Conservation (phyloP, 2,888 invertebrate species). For the Drosophila lacicola region DNA sequence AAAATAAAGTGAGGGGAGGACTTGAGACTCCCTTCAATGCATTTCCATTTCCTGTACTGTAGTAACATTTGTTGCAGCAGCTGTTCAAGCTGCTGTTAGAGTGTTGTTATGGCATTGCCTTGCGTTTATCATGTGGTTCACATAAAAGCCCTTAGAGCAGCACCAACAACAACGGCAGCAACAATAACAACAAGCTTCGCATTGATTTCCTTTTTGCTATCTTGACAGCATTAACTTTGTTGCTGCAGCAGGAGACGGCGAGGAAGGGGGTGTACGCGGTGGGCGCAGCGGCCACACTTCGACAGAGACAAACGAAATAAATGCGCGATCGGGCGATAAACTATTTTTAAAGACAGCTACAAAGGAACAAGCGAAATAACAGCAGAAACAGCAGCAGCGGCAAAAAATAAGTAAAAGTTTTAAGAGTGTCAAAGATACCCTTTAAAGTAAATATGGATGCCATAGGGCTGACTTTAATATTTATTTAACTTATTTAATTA, state of each 20-base stretch:
- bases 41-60: conserved; percentile 65
- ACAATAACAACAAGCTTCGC: conserved; percentile 42
- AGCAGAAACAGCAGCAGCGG: conserved; percentile 22
- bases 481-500: no score
- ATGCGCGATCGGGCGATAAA: conserved; percentile 81
- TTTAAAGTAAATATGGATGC: background rate
- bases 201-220: conserved; percentile 80
- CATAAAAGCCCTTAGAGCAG: conserved; percentile 70
- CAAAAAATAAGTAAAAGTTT: conserved; percentile 24
- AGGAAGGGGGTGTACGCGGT: conserved; percentile 3
- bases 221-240: conserved; percentile 76
- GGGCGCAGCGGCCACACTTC: conserved; percentile 64
- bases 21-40: conserved; percentile 36
- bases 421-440: conserved; percentile 4
- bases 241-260: conserved; percentile 5
- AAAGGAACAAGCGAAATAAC: conserved; percentile 56
- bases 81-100: conserved; percentile 53
- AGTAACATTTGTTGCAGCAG: conserved; percentile 66
- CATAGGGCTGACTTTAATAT: no score
- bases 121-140: conserved; percentile 76
- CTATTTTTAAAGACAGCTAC: conserved; percentile 80
- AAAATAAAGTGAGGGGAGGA: conserved; percentile 4
- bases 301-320: conserved; percentile 80
- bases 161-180: conserved; percentile 25
- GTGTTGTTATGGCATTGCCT: conserved; percentile 63